Base-by-base conservation (phyloP, 2,113 vertebrate species). In the Charadrius vociferus region DNA sequence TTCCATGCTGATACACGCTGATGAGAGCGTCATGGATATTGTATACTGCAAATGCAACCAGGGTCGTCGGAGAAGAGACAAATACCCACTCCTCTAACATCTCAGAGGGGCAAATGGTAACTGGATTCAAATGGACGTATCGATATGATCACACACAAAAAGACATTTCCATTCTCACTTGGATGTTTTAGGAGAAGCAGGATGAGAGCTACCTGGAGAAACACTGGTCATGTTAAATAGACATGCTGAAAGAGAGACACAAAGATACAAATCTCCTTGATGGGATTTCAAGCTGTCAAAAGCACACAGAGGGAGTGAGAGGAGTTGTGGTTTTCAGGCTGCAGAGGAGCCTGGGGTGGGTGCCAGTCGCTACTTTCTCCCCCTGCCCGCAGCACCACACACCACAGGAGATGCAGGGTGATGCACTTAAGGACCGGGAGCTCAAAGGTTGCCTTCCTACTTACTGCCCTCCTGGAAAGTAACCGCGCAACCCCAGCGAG, bases 131-230 rank as follows among this genome's bases (percentile, higher is more conserved):
- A 72, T 1, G 83, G 93, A 89, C 77, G 62, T 14, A 53, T 45
- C 81, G 88, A 47, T 14, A n/a, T 5, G 86, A 45, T 78, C 95
- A 93, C 97, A 93, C 85, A 91, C 88, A 97, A 58, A 80, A 92
- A 9, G 86, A 66, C 86, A 77, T 15, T 63, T 58, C 94, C 78
- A 13, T 41, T 53, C 36, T 14, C 50, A 5, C 70, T 1, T 0
- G 8, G 81, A 29, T 0, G 0, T 23, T 27, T 74, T 5, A 58
- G 68, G 47, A 87, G 71, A 21, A 77, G 88, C 89, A 24, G 62
- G 34, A 29, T 0, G 6, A 75, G 86, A 58, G 75, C 81, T 66
- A 56, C 70, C 73, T 24, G 58, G 43, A 72, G 32, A 72, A 86
- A 34, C 43, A 21, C 4, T 0, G 26, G 12, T 36, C 16, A 5